Percentiles rank a stretch among this genome's conserved stretches.
Evolutionary conservation across 2,888 invertebrate genomes (phyloP).

Genomic region (Aphodius sticticus): DNA sequence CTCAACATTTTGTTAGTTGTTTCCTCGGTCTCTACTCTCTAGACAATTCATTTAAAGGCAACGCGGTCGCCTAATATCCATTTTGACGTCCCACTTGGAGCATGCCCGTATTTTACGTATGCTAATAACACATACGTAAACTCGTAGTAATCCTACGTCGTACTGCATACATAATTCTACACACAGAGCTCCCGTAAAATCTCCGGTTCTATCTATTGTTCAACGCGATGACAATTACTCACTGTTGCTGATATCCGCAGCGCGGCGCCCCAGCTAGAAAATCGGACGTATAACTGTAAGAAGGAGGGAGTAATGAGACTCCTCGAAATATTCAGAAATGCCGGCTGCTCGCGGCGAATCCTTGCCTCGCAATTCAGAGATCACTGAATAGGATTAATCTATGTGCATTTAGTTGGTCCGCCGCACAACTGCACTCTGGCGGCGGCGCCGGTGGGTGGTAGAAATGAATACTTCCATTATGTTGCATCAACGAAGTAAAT

Average conservation of each 20-base stretch:
- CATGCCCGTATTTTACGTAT: background rate
- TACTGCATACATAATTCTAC: background rate
- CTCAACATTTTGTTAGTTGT: no score
- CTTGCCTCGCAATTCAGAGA: background rate
- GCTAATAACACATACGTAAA: background rate
- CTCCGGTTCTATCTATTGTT: background rate
- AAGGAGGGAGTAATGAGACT: background rate
- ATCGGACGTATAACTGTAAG: background rate
- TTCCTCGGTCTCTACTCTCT: background rate
- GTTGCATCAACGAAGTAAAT: background rate
- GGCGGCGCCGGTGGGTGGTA: background rate
- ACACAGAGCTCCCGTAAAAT: background rate
- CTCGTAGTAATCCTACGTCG: background rate
- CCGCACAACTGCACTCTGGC: background rate
- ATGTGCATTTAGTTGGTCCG: background rate
- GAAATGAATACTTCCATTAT: slow-evolving; percentile 4
- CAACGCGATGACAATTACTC: background rate
- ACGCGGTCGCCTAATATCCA: background rate
- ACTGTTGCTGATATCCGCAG: background rate
- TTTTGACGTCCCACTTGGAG: background rate
- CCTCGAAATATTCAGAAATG: background rate
- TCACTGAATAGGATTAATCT: background rate
- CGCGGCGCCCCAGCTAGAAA: no score
- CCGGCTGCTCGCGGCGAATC: background rate
- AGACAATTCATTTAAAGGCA: background rate